A percentile compares a stretch with the other conserved stretches of the same genome.
phyloP scores from a whole-genome alignment of 2,113 vertebrate genomes.

The Ellobius talpinus region DNA sequence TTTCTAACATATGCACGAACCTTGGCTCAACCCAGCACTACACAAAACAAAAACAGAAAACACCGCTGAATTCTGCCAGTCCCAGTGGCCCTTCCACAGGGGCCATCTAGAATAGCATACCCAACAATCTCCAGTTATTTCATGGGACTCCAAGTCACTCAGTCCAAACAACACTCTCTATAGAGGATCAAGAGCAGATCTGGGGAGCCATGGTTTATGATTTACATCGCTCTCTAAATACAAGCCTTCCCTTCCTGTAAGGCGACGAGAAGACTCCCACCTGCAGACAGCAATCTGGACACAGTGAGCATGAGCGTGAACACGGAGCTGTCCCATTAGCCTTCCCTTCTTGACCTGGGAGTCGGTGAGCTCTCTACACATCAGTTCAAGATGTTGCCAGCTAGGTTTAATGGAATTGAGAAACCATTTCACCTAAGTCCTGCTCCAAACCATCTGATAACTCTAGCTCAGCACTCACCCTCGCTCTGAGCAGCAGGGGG shows the following conservation, averaged over 20 bases:
- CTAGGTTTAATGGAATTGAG: neutral
- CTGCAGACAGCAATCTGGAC: neutral
- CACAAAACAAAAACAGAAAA: neutral
- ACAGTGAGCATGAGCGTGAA: accelerated
- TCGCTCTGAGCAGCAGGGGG: neutral
- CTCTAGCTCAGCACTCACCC: neutral
- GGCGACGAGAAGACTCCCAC: neutral
- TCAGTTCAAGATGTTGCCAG: neutral
- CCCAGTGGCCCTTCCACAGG: neutral
- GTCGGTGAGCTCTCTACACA: neutral
- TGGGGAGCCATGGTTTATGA: neutral
- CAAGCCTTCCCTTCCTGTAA: neutral
- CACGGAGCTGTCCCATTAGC: neutral
- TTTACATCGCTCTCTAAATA: neutral
- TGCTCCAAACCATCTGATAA: neutral
- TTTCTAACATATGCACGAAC: neutral
- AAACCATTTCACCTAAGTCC: conserved; percentile 11
- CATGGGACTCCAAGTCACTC: neutral
- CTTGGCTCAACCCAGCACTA: neutral
- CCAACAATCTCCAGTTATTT: neutral
- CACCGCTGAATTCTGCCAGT: neutral
- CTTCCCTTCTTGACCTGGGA: neutral
- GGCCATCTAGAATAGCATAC: neutral
- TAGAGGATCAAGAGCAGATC: neutral
- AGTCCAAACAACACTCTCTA: neutral